phyloP scores from a whole-genome alignment of 2,888 invertebrate genomes.

The Himalopsyche tibetana region DNA sequence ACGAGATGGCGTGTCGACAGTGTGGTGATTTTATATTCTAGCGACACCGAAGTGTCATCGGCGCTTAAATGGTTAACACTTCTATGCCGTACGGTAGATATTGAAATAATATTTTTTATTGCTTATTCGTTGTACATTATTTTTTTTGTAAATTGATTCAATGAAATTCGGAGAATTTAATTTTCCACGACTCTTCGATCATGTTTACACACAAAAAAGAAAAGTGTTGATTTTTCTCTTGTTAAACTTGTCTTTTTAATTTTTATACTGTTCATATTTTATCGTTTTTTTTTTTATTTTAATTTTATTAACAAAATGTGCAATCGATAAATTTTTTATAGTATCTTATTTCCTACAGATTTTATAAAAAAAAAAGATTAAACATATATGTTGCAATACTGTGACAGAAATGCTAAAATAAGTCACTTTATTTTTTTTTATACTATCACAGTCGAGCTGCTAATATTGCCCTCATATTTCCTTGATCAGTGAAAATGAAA shows the following conservation, averaged over 20 bases:
- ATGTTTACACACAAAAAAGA: conserved; percentile 9
- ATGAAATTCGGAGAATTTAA: conserved; percentile 2
- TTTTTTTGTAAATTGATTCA: conserved; percentile 48
- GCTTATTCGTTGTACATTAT: conserved; percentile 14
- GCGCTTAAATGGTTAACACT: no score
- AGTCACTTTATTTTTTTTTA: no score
- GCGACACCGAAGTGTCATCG: no score
- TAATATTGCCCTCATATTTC: no score
- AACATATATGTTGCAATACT: not conserved
- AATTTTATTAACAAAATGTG: conserved; percentile 49
- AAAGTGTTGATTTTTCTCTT: conserved; percentile 18
- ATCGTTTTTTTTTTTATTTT: conserved; percentile 43
- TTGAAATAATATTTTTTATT: not conserved
- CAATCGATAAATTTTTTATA: conserved; percentile 49
- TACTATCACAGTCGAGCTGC: no score
- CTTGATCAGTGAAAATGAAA: no score
- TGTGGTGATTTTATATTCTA: no score
- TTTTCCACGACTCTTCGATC: conserved; percentile 23
- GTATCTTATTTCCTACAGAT: conserved; percentile 44
- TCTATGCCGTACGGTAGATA: no score
- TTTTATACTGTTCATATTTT: conserved; percentile 45
- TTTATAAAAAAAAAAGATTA: conserved; percentile 29
- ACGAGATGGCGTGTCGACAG: no score
- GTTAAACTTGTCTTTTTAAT: conserved; percentile 5
- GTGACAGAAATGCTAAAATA: no score